Evolutionary conservation across 2,113 vertebrate genomes (phyloP), one percentile per base, ranked within the genome.

Genomic region (Campylomormyrus numenius): DNA sequence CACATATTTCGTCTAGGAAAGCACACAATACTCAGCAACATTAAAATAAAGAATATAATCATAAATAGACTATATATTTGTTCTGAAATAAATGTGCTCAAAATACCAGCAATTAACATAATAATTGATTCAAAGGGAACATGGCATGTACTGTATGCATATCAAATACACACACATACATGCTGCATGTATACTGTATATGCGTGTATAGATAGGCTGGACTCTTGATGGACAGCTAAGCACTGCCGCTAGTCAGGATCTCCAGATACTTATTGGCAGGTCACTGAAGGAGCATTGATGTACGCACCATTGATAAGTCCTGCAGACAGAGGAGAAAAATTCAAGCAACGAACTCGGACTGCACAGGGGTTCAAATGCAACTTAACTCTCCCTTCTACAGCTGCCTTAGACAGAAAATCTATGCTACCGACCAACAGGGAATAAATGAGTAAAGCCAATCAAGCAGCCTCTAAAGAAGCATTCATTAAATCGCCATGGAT

Each of bases 401-500:
- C 89, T 62, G 17, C 52, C 7, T 50, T 3, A 11, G 89, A 92
- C 91, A 91, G 91, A 88, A 93, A 93, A 92, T 93, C 92, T 39
- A 92, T 92, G 48, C 84, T 62, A 3, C 13, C 19, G 77, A 91
- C 89, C 48, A 27, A 88, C 31, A 83, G 42, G 85, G 80, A 91
- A 92, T 91, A 89, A 91, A 90, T 62, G 91, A 74, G 88, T 50
- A 88, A 90, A 91, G 70, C 48, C 48, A 92, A 93, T 89, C 89
- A 83, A 88, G 85, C 89, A 74, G 46, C 56, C 48, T 86, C 49
- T 90, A 90, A 88, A 90, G 52, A 88, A 58, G 89, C 85, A 66
- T 91, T 91, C 85, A 92, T 93, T 93, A 89, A 91, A 91, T 89
- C 50, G 89, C 84, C 90, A 87, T 88, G n/a, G 89, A 70, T 66